These are phyloP conservation scores for Miichthys miiuy DNA, from an alignment of 2,797 vertebrate genomes.

Conservation along the genomic window DNA sequence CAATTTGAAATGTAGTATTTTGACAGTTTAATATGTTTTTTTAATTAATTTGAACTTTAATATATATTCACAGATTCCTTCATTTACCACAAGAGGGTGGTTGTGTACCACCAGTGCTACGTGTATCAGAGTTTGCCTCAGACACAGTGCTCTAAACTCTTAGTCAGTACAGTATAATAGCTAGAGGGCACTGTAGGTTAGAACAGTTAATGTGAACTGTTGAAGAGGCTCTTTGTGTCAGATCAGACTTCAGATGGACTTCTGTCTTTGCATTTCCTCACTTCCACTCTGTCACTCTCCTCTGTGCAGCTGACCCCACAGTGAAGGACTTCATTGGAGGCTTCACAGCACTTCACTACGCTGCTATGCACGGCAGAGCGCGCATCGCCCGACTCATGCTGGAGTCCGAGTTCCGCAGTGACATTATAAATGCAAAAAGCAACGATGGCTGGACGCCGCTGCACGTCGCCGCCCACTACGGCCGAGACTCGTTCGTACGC, in stretches of 20 bases:
- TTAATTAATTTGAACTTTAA: no score
- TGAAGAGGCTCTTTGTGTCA: background rate
- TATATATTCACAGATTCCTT: no score
- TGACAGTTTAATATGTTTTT: no score
- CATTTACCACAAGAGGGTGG: no score
- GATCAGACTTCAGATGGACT: background rate
- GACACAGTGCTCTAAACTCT: background rate
- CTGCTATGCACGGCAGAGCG: conserved; percentile 97
- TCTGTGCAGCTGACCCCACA: conserved; percentile 92
- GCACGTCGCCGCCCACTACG: conserved; percentile 98
- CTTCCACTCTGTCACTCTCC: background rate
- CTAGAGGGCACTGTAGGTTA: conserved; percentile 48
- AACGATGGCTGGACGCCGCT: conserved; percentile 99
- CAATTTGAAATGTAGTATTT: no score
- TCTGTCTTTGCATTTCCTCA: no score
- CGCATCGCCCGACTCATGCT: conserved; percentile 97
- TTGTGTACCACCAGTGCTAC: no score
- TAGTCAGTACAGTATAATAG: background rate
- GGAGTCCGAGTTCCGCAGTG: conserved; percentile 93
- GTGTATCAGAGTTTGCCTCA: no score
- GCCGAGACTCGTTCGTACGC: conserved; percentile 95
- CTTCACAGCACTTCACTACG: conserved; percentile 98
- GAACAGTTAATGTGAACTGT: background rate
- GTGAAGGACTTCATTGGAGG: conserved; percentile 98
- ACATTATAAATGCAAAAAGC: conserved; percentile 98